phyloP scores from a whole-genome alignment of 2,888 invertebrate species.

The Theretra japonica region DNA sequence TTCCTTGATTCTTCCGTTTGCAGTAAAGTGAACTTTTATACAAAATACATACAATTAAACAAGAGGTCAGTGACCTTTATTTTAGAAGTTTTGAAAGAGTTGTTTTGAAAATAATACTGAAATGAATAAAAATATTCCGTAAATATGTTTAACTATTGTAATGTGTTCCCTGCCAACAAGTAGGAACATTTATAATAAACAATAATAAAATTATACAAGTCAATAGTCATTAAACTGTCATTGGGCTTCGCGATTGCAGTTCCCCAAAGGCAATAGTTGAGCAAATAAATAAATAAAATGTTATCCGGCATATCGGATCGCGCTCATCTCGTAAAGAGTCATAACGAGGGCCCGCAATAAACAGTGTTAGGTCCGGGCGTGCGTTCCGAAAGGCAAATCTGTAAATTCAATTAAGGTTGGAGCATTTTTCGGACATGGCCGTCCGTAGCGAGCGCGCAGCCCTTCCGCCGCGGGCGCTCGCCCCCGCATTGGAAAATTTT shows the following conservation, averaged over 20 bases:
- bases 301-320: constrained; percentile 55
- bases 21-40: too few relatives aligned
- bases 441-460: constrained; percentile 72
- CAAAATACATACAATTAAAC: too few relatives aligned
- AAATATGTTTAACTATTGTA: too few relatives aligned
- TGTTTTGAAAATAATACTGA: too few relatives aligned
- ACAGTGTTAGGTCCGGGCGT: constrained; percentile 65
- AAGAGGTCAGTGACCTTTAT: too few relatives aligned
- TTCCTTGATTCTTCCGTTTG: too few relatives aligned
- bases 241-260: background rate
- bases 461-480: constrained; percentile 80
- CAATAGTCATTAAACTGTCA: background rate
- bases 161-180: too few relatives aligned
- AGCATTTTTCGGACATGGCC: constrained; percentile 82
- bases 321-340: constrained; percentile 60
- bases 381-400: constrained; percentile 81
- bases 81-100: too few relatives aligned
- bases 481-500: constrained; percentile 84
- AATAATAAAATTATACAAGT: too few relatives aligned
- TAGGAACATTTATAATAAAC: too few relatives aligned
- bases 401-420: constrained; percentile 82
- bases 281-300: constrained; percentile 54
- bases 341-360: constrained; percentile 71
- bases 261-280: constrained; percentile 19
- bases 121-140: too few relatives aligned